Evolutionary conservation across 2,797 vertebrate genomes (phyloP).

Genomic region (Sarcoramphus papa): DNA sequence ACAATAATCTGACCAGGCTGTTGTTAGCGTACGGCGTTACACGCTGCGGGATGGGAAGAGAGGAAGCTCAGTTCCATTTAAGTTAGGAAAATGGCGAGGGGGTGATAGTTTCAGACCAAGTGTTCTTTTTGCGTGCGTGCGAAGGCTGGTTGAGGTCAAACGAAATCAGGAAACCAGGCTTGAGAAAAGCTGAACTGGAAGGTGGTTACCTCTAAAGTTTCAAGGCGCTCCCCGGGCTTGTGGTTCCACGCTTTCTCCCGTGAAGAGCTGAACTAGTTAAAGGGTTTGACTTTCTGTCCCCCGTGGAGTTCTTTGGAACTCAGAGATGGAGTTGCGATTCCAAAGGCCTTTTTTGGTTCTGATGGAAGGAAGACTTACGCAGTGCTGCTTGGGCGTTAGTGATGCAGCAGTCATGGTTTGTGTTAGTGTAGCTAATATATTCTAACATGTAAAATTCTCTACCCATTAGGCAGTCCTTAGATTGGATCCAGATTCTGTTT

Average conservation of each 20-base stretch:
- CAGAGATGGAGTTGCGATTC: accelerated
- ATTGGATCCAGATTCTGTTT: slow-evolving; percentile 44
- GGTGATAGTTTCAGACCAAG: accelerated
- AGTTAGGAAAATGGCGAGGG: accelerated
- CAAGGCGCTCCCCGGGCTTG: not conserved
- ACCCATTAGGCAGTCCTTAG: not conserved
- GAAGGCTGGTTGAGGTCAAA: accelerated
- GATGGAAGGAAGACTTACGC: not conserved
- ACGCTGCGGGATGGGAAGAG: accelerated
- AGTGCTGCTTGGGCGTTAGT: not conserved
- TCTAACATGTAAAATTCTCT: not conserved
- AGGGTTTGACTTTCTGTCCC: not conserved
- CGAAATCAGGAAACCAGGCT: not conserved
- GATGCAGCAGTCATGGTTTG: not conserved
- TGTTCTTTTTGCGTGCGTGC: accelerated
- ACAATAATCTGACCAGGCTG: accelerated
- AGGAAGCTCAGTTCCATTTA: not conserved
- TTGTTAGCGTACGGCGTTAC: too few species aligned
- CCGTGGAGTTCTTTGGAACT: not conserved
- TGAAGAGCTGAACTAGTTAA: not conserved
- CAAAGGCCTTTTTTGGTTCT: slow-evolving; percentile 35
- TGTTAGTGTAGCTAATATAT: not conserved
- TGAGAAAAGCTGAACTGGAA: not conserved
- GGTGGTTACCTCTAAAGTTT: not conserved
- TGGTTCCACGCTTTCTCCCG: slow-evolving; percentile 57